Evolutionary conservation across 1,140 invertebrate species (phyloP).

Genomic region (Temnothorax nylanderi): DNA sequence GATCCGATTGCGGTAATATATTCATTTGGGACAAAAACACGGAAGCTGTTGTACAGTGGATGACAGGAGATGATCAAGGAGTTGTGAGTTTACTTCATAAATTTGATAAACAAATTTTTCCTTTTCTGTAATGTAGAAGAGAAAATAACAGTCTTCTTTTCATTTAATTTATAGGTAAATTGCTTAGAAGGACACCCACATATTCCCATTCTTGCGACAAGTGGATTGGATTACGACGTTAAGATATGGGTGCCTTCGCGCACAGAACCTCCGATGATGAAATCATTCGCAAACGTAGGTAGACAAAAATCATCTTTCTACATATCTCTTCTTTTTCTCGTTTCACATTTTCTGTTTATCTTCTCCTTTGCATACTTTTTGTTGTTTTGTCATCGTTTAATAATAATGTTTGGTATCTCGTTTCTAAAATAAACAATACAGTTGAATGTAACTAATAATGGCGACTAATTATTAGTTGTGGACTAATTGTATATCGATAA

Average conservation of each 20-base stretch:
- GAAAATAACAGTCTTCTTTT: not conserved
- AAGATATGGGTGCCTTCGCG: conserved; percentile 96
- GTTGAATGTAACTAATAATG: not conserved
- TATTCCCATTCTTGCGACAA: conserved; percentile 95
- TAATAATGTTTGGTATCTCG: not conserved
- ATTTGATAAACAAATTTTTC: conserved; percentile 34
- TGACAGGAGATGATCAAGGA: conserved; percentile 94
- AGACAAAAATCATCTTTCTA: conserved; percentile 21
- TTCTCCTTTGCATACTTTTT: not conserved
- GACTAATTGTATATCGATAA: not conserved
- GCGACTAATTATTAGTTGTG: not conserved
- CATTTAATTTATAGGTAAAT: conserved; percentile 90
- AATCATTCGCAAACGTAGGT: conserved; percentile 86
- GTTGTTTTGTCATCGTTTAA: not conserved
- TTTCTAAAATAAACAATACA: not conserved
- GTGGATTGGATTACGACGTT: conserved; percentile 95
- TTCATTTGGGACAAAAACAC: conserved; percentile 97
- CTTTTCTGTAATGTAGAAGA: not conserved
- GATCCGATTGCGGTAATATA: conserved; percentile 97
- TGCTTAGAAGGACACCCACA: conserved; percentile 96
- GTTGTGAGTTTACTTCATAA: conserved; percentile 88
- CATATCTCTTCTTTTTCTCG: conserved; percentile 41
- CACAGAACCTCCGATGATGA: conserved; percentile 86
- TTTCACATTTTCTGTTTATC: not conserved
- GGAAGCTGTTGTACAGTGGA: conserved; percentile 95